Base-by-base conservation (phyloP, 2,113 vertebrate genomes). In the Centropristis striata region DNA sequence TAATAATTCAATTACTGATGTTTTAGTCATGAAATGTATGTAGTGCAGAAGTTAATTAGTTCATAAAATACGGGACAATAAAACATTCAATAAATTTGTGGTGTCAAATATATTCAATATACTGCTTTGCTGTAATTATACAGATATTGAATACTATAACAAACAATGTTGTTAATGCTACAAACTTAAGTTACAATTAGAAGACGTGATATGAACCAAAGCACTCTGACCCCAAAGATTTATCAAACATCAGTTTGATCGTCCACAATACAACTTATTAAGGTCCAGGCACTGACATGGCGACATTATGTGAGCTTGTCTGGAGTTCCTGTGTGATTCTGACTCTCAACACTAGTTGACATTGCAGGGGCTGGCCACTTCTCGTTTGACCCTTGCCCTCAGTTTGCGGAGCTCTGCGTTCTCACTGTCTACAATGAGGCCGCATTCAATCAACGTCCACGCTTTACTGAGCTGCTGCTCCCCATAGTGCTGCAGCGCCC, bases 341-440 rank as follows among this genome's bases (percentile, higher is more conserved):
- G 8, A 50, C 20, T 11, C n/a, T 47, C 16, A 36, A 4, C 46
- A 1, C 92, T 94, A 98, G 72, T 98, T 96, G 44, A 99, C 92
- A 13, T 90, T 95, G 69, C 98, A 99, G 42, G 95, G 88, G 75
- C 95, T 91, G 0, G 94, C 89, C 0, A 87, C 92, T 78, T 97
- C 96, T 44, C 95, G 91, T 69, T 93, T 97, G 51, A 97, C 90
- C 39, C 86, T 96, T 0, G 92, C 49, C 81, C 89, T 96, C 71
- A 99, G 94, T 68, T 93, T 96, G 57, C 93, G 96, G 1, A 99
- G 95, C 58, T 96, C 96, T 0, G 89, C 0, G 23, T 96, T 95
- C 41, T 88, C 85, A 4, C 86, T 78, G 59, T 96, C 95, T 68
- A 98, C 84, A 39, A 88, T 71, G 0, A 99, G 95, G 50, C 98